These are phyloP conservation scores for Oligia fasciuncula DNA, from an alignment of 2,888 invertebrate genomes.

Conservation along the genomic window DNA sequence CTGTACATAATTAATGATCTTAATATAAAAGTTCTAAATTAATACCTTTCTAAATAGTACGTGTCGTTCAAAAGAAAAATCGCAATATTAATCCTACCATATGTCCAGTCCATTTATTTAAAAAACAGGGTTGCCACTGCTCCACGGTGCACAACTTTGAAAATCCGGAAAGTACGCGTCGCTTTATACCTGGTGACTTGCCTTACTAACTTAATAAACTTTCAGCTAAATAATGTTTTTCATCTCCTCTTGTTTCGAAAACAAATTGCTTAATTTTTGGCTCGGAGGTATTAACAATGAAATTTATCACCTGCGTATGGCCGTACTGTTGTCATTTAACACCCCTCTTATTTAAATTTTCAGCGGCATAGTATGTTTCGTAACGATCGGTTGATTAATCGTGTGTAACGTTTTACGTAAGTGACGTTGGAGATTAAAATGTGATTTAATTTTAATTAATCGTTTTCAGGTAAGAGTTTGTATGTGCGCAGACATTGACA, in stretches of 20 bases:
- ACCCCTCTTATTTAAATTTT: conserved; percentile 59
- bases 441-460: conserved; percentile 16
- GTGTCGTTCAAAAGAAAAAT: not conserved
- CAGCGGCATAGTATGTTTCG: conserved; percentile 41
- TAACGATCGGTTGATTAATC: conserved; percentile 50
- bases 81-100: not conserved
- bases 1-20: not conserved
- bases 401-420: conserved; percentile 23
- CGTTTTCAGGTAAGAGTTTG: not conserved
- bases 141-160: conserved; percentile 1
- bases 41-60: not conserved
- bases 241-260: conserved; percentile 86
- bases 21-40: not conserved
- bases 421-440: conserved; percentile 4
- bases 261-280: conserved; percentile 88
- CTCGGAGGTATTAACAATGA: conserved; percentile 81
- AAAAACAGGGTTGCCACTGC: not conserved
- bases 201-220: conserved; percentile 81
- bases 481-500: too few relatives aligned
- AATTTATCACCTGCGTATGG: conserved; percentile 84
- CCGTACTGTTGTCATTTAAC: conserved; percentile 76
- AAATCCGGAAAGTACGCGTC: conserved; percentile 1
- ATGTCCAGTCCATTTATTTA: not conserved
- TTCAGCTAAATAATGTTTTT: conserved; percentile 86
- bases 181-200: conserved; percentile 50